A percentile compares a stretch with the other conserved stretches of the same genome.
phyloP scores from a whole-genome alignment of 2,797 vertebrate genomes.

The Channallabes apus region DNA sequence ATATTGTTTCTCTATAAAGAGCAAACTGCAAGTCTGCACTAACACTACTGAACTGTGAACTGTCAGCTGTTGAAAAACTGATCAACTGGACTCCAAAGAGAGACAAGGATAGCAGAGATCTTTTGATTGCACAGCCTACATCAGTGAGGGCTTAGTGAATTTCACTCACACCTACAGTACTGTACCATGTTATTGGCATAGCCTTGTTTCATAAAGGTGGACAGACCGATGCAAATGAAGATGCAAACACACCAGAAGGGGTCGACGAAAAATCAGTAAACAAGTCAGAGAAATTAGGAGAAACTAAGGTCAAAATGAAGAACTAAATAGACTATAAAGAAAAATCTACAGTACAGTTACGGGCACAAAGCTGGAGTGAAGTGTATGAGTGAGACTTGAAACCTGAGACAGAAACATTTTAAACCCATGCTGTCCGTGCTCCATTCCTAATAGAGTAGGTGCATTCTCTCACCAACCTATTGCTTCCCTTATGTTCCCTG shows the following conservation, averaged over 20 bases:
- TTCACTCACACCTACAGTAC: background rate
- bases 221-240: background rate
- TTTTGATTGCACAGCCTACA: background rate
- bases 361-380: background rate
- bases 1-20: too few species aligned
- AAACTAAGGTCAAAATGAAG: background rate
- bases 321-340: background rate
- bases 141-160: background rate
- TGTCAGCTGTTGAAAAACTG: conserved; percentile 3
- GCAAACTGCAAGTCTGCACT: background rate
- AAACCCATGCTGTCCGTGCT: background rate
- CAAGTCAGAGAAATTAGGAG: background rate
- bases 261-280: background rate
- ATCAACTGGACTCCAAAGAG: background rate
- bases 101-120: background rate
- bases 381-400: background rate
- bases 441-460: background rate
- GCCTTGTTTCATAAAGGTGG: background rate
- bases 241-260: background rate
- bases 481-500: background rate
- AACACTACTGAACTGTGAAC: conserved; percentile 1
- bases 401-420: background rate
- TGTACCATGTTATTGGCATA: background rate
- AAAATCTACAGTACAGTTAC: background rate
- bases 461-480: background rate